Evolutionary conservation across 2,888 invertebrate species (phyloP), one percentile per base, ranked within the genome.

Genomic region (Liopterus haemorrhoidalis): DNA sequence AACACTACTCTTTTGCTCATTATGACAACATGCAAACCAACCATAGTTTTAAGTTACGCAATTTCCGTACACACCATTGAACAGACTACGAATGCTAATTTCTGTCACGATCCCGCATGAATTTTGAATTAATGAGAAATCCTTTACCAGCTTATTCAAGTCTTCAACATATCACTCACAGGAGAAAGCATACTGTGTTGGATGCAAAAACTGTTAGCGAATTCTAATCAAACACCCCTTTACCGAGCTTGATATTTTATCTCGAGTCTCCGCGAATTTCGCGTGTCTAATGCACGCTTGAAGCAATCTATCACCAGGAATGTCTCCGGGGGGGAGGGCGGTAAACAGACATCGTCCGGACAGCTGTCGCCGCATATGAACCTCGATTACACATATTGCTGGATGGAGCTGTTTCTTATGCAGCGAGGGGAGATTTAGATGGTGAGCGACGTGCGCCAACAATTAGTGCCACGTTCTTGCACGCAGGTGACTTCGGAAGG

Each of bases 221-320:
- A n/a, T n/a, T n/a, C n/a, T n/a, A 52, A 55, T 56, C 54, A 56
- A 56, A 53, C 55, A 57, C 46, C 50, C 25, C n/a, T 3, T n/a
- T n/a, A 2, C 12, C 3, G 25, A 49, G 52, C 55, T 57, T 57
- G 57, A 58, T 58, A 57, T 58, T 58, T 58, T 56, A 58, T 57
- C 54, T 53, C 53, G 51, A 51, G 47, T 56, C 50, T 54, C 53
- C 54, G 49, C 15, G 31, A 15, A 12, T 31, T 11, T 5, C 31
- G 50, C 54, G 56, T 55, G 56, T 56, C 57, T 54, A 52, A 48
- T 55, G 54, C 54, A 55, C 51, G 55, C 56, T 57, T 48, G 35
- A 32, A 54, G 55, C 55, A 57, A 58, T 58, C 58, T 56, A 58
- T 58, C 57, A 58, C 55, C 35, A 31, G 3, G 31, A 8, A 14